Evolutionary conservation across 2,888 invertebrate species (phyloP), one percentile per base, ranked within the genome.

Genomic region (Acrobasis suavella): DNA sequence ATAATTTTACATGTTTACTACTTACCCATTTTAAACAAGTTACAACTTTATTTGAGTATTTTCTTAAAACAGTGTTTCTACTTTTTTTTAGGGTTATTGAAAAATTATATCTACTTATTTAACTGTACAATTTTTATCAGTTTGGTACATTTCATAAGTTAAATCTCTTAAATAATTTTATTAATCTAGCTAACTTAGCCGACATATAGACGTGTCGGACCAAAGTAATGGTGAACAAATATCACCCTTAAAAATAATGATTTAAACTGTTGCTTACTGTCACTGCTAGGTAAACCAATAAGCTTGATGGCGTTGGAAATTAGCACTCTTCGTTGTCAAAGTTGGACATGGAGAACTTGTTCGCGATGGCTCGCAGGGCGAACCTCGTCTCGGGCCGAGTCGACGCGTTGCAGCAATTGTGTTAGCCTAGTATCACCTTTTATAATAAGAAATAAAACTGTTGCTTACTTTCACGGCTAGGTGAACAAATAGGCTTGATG

Each of bases 321-420:
- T 0, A 96, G 96, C 49, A 97, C 96, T 54, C 94, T 93, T 98
- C 97, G 81, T 97, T 96, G 86, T 97, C 96, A n/a, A n/a, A n/a
- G 87, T 97, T 97, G 59, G 95, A 93, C 76, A 96, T 95, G 73
- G 96, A 97, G 88, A 98, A 98, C 74, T 96, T 95, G 70, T 96
- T 96, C 10, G 95, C 94, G 62, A 96, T 94, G 56, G 96, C 96
- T 60, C 97, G 92, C 39, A 96, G 85, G 52, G 97, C 96, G 81
- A 96, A 96, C 71, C 97, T 93, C 0, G 96, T 95, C 85, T 97
- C 97, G 0, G 96, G 96, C 58, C 95, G 93, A 55, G 86, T 87
- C 51, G 95, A 95, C 60, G 95, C 94, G 74, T 95, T 94, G 86
- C 97, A 97, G 55, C 96, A 94, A 86, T 97, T 96, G 82, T 97